Evolutionary conservation across 2,113 vertebrate genomes (phyloP).

Genomic region (Lepidothrix coronata): DNA sequence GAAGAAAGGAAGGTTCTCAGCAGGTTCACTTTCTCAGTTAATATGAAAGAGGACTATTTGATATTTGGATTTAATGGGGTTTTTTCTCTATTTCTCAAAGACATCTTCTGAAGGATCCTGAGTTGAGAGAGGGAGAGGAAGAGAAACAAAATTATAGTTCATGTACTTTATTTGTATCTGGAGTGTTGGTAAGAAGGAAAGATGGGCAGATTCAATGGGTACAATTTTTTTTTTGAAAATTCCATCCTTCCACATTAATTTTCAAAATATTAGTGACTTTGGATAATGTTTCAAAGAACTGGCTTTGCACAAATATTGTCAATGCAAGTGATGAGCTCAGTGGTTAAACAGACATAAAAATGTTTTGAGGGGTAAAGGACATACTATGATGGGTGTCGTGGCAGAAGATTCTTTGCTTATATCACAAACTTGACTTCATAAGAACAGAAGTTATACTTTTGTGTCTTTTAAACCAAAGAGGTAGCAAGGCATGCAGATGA

Average conservation of each 20-base stretch:
- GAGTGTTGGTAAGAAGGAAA: background rate
- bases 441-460: background rate
- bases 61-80: background rate
- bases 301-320: background rate
- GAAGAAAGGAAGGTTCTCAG: background rate
- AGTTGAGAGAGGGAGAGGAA: background rate
- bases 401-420: background rate
- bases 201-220: background rate
- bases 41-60: background rate
- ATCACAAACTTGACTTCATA: background rate
- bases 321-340: background rate
- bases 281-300: background rate
- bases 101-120: background rate
- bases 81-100: background rate
- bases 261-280: background rate
- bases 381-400: background rate
- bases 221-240: background rate
- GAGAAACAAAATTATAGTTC: background rate
- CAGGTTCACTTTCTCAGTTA: background rate
- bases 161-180: background rate
- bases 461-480: background rate
- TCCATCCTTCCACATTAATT: background rate
- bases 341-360: background rate
- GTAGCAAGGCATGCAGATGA: background rate
- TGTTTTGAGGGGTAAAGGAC: background rate